A percentile compares a stretch with the other conserved stretches of the same genome.
These are phyloP conservation scores for Aptenodytes forsteri DNA, from an alignment of 2,113 vertebrate species.

Conservation along the genomic window DNA sequence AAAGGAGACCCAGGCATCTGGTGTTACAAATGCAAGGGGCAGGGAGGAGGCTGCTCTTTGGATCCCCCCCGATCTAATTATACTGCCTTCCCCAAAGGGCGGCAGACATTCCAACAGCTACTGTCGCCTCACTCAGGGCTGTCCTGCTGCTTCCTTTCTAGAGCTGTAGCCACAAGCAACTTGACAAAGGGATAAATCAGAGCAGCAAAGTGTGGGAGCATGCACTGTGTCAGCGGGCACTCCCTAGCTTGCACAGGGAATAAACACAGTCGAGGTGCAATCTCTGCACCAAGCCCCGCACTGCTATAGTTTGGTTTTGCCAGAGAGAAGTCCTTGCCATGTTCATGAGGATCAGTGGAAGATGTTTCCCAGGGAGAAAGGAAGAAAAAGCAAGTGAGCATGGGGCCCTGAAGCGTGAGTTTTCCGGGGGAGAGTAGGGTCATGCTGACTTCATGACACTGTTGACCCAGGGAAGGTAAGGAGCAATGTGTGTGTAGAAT, in stretches of 20 bases:
- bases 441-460: not conserved
- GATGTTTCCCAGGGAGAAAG: not conserved
- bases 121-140: not conserved
- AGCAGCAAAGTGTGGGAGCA: not conserved
- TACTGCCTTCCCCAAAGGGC: not conserved
- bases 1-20: not conserved
- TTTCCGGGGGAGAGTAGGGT: not conserved
- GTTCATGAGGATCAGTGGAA: not conserved
- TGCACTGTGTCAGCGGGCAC: accelerated
- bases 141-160: not conserved
- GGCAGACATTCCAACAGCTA: accelerated
- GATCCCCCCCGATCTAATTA: accelerated
- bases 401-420: not conserved
- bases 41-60: not conserved
- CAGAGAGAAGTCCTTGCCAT: not conserved
- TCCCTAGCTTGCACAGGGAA: not conserved
- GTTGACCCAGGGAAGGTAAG: not conserved
- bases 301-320: not conserved
- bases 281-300: not conserved
- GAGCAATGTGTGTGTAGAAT: slow-evolving; percentile 25
- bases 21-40: not conserved
- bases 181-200: not conserved
- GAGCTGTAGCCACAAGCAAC: not conserved
- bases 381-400: not conserved
- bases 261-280: accelerated